Base-by-base conservation (phyloP, 2,888 invertebrate genomes). In the Laspeyria flexula region DNA sequence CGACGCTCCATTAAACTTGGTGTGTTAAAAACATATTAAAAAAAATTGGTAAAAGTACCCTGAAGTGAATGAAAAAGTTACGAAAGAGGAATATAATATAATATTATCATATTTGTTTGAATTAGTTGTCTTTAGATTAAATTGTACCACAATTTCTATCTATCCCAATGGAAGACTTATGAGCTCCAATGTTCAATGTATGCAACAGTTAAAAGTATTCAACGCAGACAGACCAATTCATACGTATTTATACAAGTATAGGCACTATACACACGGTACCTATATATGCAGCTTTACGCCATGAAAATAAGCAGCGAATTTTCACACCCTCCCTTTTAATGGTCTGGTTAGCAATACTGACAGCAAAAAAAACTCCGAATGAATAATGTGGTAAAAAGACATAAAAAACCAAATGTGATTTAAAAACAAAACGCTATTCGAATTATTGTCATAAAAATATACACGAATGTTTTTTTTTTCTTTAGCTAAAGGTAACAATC, bases 301-400 rank as follows among this genome's bases (percentile, higher is more conserved):
- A 72, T 65, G 82, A 81, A 86, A 86, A 87, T 86, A 89, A 88
- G 88, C 86, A 82, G 88, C 84, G 75, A 88, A 87, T 88, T 88
- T 86, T 86, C 86, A 83, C 87, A 85, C 88, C 87, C 86, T 77
- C 77, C 67, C 78, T 84, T 86, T 86, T 87, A 87, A 88, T 86
- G 84, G 85, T 82, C 83, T 84, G 81, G 79, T 80, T 81, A 77
- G 69, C 70, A 75, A 74, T 80, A 88, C 77, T 47, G 84, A 62
- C 61, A 49, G 75, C 79, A 86, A 64, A 83, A 82, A 77, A 75
- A 60, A 0, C 23, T 25, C 13, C 12, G 10, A 34, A 15, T 3
- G 3, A 6, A 3, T 5, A 0, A 10, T 16, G 5, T 11, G 25
- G 6, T 15, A n/a, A 29, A 47, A 55, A 34, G 12, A 5, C 0